Evolutionary conservation across 2,113 vertebrate species (phyloP).

Genomic region (Hirundichthys speculiger): DNA sequence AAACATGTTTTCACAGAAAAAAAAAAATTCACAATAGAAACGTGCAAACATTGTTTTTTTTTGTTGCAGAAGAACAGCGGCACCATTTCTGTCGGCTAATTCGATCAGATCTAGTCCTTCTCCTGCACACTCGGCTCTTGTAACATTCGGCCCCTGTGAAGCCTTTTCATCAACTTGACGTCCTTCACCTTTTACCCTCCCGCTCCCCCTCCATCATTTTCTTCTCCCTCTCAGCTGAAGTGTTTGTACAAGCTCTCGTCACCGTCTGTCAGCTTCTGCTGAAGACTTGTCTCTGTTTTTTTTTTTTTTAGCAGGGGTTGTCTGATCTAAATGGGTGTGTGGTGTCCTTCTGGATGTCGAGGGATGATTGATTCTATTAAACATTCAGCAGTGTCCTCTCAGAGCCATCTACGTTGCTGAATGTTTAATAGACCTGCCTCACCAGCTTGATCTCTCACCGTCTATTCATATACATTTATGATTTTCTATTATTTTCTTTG

Average conservation of each 20-base stretch:
- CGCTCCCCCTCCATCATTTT: too few species aligned
- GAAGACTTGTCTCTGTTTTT: constrained; percentile 36
- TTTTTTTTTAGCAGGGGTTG: constrained; percentile 26
- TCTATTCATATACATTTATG: too few species aligned
- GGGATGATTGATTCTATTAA: constrained; percentile 68
- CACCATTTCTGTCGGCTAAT: too few species aligned
- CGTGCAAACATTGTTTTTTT: background rate
- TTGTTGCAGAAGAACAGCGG: too few species aligned
- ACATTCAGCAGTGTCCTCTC: constrained; percentile 58
- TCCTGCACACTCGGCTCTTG: too few species aligned
- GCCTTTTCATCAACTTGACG: too few species aligned
- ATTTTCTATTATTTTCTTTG: background rate
- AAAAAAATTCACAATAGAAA: too few species aligned
- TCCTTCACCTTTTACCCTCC: too few species aligned
- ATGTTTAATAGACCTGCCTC: constrained; percentile 51
- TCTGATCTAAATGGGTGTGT: constrained; percentile 41
- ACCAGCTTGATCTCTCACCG: too few species aligned
- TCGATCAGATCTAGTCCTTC: too few species aligned
- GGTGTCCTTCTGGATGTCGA: constrained; percentile 45
- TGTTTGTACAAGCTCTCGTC: constrained; percentile 29
- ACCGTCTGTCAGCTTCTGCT: constrained; percentile 35
- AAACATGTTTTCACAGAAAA: too few species aligned
- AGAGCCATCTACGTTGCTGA: constrained; percentile 59
- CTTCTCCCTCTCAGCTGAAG: constrained; percentile 16
- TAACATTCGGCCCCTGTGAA: too few species aligned